Evolutionary conservation across 2,113 vertebrate genomes (phyloP), one percentile per base, ranked within the genome.

Genomic region (Neoarius graeffei): DNA sequence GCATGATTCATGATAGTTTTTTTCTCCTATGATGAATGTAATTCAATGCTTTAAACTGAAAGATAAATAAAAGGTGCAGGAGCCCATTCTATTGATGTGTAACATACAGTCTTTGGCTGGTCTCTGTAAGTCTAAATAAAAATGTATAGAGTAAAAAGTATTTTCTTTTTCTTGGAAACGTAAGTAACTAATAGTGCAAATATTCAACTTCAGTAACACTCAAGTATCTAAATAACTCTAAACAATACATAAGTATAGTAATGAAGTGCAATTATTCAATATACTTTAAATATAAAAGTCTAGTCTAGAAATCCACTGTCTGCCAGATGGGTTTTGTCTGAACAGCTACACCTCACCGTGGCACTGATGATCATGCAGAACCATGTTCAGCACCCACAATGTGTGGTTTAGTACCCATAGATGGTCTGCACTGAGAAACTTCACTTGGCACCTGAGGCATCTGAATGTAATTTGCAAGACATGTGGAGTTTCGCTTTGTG

Each of bases 391-490:
- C 17, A 77, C 57, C 10, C 13, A 57, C 60, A 84, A 11, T 57
- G 73, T 80, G 67, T 79, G 59, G 87, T 35, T 42, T 25, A 48
- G 82, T 66, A 76, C 82, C 82, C 52, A 54, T 57, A 50, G 87
- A 83, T 88, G 60, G 56, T 56, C 73, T 50, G 62, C 82, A 79
- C n/a, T 79, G 27, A 77, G 80, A 87, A 81, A 88, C 69, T 57
- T 52, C 71, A 19, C 50, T 56, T 59, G 42, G 25, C 15, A 48
- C 87, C 74, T 42, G 60, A 79, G 52, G 82, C 87, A 48, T 69
- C 76, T 19, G 73, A 80, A 67, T 84, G 50, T 84, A 84, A 88
- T 88, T 77, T 77, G 74, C 50, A 5, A 79, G 71, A 84, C 69
- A 88, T 4, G 23, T 67, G 60, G 27, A 56, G 71, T 74, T 42